Conservation (phyloP, 2,113 vertebrate genomes). For the Clarias batrachus region DNA sequence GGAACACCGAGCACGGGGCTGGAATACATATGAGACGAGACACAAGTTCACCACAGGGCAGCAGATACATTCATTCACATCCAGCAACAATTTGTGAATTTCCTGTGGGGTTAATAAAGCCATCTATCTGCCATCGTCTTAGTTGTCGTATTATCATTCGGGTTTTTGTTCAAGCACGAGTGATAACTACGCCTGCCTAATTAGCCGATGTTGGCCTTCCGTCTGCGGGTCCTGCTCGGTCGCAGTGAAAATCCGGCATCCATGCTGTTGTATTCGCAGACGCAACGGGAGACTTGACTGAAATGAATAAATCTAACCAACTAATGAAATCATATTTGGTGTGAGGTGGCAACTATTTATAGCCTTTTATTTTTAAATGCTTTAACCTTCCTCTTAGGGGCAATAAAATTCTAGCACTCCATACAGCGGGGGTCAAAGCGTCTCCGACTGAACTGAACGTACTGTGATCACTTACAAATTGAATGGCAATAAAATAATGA, state of each 20-base stretch:
- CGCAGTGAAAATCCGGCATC: neutral
- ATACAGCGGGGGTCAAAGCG: neutral
- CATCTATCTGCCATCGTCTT: no score
- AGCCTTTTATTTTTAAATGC: neutral
- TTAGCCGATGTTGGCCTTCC: neutral
- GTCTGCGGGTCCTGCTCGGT: neutral
- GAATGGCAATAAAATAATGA: neutral
- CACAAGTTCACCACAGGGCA: neutral
- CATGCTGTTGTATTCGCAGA: neutral
- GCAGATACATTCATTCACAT: neutral
- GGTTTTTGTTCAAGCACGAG: neutral
- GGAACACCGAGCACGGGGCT: slow-evolving; percentile 5
- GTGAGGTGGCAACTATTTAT: neutral
- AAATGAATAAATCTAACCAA: neutral
- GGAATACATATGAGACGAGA: neutral
- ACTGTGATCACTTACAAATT: neutral
- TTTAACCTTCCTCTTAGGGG: neutral
- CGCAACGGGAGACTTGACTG: no score
- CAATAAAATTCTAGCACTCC: neutral
- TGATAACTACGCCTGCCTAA: neutral
- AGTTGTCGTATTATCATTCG: neutral
- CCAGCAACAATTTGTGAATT: neutral
- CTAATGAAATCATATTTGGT: neutral
- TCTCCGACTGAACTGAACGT: neutral
- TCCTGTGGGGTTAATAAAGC: neutral